Conservation (phyloP, 2,797 vertebrate genomes). For the Caiman crocodilus region DNA sequence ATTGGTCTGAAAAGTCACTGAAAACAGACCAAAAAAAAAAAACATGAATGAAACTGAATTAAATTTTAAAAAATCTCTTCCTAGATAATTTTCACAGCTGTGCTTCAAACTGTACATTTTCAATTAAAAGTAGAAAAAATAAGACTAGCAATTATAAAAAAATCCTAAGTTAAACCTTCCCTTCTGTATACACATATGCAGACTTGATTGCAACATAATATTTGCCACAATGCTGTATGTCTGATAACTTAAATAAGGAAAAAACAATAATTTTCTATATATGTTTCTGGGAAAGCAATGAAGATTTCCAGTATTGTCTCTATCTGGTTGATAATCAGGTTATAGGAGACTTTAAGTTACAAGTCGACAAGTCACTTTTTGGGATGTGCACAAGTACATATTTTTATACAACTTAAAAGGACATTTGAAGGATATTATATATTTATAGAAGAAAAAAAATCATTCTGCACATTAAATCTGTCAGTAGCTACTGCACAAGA, state of each 20-base stretch:
- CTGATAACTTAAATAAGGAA: not conserved
- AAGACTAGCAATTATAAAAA: not conserved
- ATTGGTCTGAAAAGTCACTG: not conserved
- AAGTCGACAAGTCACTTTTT: not conserved
- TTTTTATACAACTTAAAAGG: not conserved
- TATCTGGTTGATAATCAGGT: not conserved
- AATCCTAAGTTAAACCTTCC: not conserved
- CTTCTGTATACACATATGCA: rapidly evolving
- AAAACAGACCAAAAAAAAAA: not conserved
- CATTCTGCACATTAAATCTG: not conserved
- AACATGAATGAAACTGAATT: not conserved
- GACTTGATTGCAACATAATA: not conserved
- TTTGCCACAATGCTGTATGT: not conserved
- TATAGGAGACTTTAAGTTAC: not conserved
- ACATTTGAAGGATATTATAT: not conserved
- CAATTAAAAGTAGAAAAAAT: not conserved
- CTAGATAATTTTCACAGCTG: not conserved
- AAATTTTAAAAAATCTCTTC: not conserved
- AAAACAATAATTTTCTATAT: not conserved
- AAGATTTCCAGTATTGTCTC: not conserved
- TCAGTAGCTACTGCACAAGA: not conserved
- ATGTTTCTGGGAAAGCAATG: not conserved
- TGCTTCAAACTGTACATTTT: not conserved
- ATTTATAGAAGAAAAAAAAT: not conserved
- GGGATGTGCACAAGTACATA: not conserved